Percentiles rank a stretch among this genome's conserved stretches.
Evolutionary conservation across 1,140 invertebrate genomes (phyloP).

Genomic region (Cotesia typhae): DNA sequence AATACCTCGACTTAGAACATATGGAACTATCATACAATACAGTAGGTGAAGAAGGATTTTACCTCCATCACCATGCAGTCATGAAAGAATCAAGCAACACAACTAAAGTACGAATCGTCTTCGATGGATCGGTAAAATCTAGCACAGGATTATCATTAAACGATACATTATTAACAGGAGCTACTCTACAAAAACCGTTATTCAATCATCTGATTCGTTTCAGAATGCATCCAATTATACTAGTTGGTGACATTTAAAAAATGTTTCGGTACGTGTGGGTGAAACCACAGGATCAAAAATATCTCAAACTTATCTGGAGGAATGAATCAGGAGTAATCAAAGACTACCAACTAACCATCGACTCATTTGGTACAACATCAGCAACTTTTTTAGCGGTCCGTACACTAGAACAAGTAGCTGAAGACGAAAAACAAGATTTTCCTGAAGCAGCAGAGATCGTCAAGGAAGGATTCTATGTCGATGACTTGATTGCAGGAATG

Average conservation of each 20-base stretch:
- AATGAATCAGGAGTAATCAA: background rate
- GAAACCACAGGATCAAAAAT: constrained; percentile 43
- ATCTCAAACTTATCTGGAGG: constrained; percentile 55
- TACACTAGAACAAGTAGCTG: constrained; percentile 46
- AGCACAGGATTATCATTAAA: constrained; percentile 18
- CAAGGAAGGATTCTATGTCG: constrained; percentile 53
- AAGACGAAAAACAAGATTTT: constrained; percentile 44
- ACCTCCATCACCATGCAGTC: constrained; percentile 46
- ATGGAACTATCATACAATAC: constrained; percentile 31
- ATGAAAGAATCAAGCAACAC: constrained; percentile 41
- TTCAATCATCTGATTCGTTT: constrained; percentile 46
- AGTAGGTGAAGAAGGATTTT: constrained; percentile 30
- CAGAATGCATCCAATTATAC: constrained; percentile 36
- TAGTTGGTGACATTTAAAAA: constrained; percentile 55
- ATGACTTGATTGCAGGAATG: constrained; percentile 47
- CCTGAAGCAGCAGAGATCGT: constrained; percentile 47
- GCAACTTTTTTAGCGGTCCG: constrained; percentile 42
- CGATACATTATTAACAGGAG: constrained; percentile 1
- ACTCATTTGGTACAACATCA: constrained; percentile 38
- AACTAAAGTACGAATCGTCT: constrained; percentile 46
- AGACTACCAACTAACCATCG: constrained; percentile 37
- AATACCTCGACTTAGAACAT: constrained; percentile 47
- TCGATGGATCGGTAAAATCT: constrained; percentile 45
- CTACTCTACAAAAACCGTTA: constrained; percentile 34
- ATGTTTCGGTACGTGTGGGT: constrained; percentile 56